These are phyloP conservation scores for Oppia nitens DNA, from an alignment of 1,140 invertebrate species.

Conservation along the genomic window DNA sequence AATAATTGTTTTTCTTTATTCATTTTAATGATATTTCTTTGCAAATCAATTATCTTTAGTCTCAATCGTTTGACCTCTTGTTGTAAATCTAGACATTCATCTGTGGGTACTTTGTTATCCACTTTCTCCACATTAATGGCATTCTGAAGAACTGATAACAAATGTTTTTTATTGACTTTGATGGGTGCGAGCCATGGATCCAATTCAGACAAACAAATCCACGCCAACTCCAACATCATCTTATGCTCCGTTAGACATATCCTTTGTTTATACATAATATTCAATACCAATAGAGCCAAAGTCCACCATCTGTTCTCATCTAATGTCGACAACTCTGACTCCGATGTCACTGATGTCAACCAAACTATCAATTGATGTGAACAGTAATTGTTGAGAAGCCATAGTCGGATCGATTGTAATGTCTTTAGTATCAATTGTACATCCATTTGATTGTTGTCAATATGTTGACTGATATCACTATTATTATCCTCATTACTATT, in stretches of 20 bases:
- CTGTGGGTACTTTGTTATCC: not conserved
- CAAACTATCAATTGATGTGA: not conserved
- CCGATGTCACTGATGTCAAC: too few species aligned
- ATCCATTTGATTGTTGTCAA: not conserved
- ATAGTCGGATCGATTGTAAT: not conserved
- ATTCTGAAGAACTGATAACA: slow-evolving; percentile 1
- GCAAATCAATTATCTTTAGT: slow-evolving; percentile 4
- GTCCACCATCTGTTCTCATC: slow-evolving; percentile 3
- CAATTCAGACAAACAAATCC: not conserved
- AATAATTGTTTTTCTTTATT: not conserved
- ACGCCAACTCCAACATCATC: slow-evolving; percentile 5
- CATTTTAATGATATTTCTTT: not conserved
- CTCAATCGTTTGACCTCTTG: slow-evolving; percentile 2
- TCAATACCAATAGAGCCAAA: slow-evolving; percentile 4
- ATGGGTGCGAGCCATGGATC: not conserved
- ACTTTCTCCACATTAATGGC: not conserved
- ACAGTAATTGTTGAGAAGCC: not conserved
- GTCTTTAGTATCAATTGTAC: not conserved
- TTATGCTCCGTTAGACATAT: not conserved
- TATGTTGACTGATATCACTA: not conserved
- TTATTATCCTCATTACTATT: not conserved
- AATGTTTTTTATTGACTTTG: not conserved
- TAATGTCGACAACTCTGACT: not conserved
- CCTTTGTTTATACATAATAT: slow-evolving; percentile 2
- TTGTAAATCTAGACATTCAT: not conserved